Percentiles rank a stretch among this genome's conserved stretches.
phyloP scores from a whole-genome alignment of 2,888 invertebrate species.

The Ornithoptera alexandrae region DNA sequence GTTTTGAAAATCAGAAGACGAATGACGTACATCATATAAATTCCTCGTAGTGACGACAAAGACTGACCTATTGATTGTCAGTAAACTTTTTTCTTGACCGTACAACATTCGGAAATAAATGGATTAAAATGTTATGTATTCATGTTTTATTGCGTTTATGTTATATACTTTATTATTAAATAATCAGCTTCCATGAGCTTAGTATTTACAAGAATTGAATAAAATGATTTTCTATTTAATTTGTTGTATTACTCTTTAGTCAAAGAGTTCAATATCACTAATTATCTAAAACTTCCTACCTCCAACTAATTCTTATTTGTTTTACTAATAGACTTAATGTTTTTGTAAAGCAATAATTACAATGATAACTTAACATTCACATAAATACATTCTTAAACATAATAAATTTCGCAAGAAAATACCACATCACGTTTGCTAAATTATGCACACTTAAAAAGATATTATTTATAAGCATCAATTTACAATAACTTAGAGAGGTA shows the following conservation, averaged over 20 bases:
- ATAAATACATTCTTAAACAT: constrained; percentile 31
- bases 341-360: constrained; percentile 20
- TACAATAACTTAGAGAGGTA: constrained; percentile 25
- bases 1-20: too few species aligned
- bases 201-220: neutral
- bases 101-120: too few species aligned
- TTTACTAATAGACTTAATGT: neutral
- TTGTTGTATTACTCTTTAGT: neutral
- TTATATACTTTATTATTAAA: neutral
- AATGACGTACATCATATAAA: too few species aligned
- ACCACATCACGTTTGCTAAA: constrained; percentile 17
- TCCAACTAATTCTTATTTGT: neutral
- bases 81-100: too few species aligned
- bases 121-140: neutral
- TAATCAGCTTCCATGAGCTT: neutral
- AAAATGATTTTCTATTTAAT: neutral
- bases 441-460: constrained; percentile 13
- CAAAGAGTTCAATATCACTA: neutral
- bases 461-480: constrained; percentile 26
- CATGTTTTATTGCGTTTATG: neutral
- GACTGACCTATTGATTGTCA: too few species aligned
- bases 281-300: neutral
- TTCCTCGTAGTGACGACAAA: too few species aligned
- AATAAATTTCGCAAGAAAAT: constrained; percentile 21
- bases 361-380: constrained; percentile 30